These are phyloP conservation scores for Empidonax traillii DNA, from an alignment of 2,113 vertebrate genomes.

Conservation along the genomic window DNA sequence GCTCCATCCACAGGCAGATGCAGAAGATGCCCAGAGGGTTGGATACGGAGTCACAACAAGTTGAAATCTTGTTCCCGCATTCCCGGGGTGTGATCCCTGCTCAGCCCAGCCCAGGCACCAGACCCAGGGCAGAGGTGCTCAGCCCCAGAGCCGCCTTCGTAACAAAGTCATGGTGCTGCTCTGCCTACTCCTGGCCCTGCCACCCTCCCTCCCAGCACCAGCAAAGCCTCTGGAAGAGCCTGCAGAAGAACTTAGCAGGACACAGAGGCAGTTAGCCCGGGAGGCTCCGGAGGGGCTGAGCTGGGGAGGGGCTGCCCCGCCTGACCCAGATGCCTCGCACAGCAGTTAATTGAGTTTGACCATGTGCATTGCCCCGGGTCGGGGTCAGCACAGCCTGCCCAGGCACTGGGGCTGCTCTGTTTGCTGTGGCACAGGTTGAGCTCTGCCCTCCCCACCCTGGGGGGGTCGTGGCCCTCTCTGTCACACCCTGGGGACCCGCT, in stretches of 20 bases:
- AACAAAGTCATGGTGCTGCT: fast-evolving
- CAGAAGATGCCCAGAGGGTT: not conserved
- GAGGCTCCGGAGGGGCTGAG: not conserved
- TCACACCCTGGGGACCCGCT: not conserved
- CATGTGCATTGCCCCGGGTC: fast-evolving
- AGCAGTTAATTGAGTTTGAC: slow-evolving; percentile 40
- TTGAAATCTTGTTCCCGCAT: fast-evolving
- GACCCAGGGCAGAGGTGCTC: fast-evolving
- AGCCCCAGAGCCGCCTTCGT: not conserved
- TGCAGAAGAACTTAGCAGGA: not conserved
- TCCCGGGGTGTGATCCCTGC: fast-evolving
- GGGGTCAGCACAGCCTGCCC: not conserved
- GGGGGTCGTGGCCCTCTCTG: not conserved
- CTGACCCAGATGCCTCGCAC: not conserved
- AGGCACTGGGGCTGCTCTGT: fast-evolving
- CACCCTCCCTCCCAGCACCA: not conserved
- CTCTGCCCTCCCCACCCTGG: not conserved
- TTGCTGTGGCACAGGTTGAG: not conserved
- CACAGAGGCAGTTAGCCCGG: not conserved
- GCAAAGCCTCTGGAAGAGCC: not conserved
- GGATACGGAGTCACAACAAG: fast-evolving
- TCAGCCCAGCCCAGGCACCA: not conserved
- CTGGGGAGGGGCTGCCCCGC: not conserved
- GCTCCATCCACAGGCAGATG: not conserved
- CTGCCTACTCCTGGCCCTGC: not conserved